Evolutionary conservation across 2,888 invertebrate genomes (phyloP).

Genomic region (Apoderus coryli): DNA sequence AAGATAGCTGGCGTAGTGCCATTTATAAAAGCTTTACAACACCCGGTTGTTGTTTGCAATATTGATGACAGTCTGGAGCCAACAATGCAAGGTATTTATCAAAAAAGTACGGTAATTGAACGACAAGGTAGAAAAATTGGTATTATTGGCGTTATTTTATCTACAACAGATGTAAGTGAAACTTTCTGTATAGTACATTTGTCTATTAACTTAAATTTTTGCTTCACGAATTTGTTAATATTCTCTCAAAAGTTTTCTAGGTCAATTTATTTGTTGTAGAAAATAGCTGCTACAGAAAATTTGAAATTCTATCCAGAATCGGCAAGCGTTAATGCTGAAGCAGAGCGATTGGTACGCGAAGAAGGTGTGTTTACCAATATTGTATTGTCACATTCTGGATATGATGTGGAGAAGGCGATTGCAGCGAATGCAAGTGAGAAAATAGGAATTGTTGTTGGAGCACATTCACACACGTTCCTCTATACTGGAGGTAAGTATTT

Average conservation of each 20-base stretch:
- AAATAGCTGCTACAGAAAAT: slow-evolving; percentile 47
- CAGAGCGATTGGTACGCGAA: slow-evolving; percentile 40
- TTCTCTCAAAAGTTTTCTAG: no score
- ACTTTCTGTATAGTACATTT: no score
- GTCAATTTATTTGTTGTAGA: no score
- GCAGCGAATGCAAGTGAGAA: slow-evolving; percentile 48
- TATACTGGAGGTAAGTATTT: no score
- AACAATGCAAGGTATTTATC: slow-evolving; percentile 41
- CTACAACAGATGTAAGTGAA: no score
- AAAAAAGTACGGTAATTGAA: slow-evolving; percentile 48
- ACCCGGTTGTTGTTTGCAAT: slow-evolving; percentile 61
- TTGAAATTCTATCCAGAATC: slow-evolving; percentile 56
- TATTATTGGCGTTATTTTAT: slow-evolving; percentile 61
- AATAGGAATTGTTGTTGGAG: slow-evolving; percentile 75
- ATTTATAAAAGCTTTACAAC: slow-evolving; percentile 46
- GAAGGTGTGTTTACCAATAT: slow-evolving; percentile 64
- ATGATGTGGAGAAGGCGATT: slow-evolving; percentile 50
- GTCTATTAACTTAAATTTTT: no score
- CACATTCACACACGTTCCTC: slow-evolving; percentile 69
- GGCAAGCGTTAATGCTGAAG: slow-evolving; percentile 50
- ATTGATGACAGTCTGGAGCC: slow-evolving; percentile 59
- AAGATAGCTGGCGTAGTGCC: slow-evolving; percentile 56
- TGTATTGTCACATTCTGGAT: slow-evolving; percentile 68
- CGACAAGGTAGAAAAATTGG: slow-evolving; percentile 54
- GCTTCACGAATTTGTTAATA: no score